Percentiles rank a stretch among this genome's conserved stretches.
phyloP scores from a whole-genome alignment of 2,888 invertebrate genomes.

The Parnassius smintheus region DNA sequence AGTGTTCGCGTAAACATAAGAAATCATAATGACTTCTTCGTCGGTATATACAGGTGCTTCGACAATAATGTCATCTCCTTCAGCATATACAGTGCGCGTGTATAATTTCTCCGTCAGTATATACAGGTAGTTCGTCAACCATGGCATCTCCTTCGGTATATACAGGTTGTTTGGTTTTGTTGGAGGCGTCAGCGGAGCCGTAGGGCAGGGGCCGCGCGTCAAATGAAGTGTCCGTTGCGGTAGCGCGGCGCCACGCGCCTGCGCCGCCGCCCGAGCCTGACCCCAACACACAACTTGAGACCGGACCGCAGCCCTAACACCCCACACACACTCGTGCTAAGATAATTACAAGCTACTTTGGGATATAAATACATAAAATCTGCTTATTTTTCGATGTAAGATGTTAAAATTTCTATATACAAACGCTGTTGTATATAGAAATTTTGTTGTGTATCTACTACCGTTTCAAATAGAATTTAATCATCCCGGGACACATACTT shows the following conservation, averaged over 20 bases:
- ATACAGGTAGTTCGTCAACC: background rate
- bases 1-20: too few species aligned
- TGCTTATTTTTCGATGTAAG: too few species aligned
- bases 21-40: too few species aligned
- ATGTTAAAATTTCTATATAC: too few species aligned
- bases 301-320: slow-evolving; percentile 6
- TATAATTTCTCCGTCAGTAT: background rate
- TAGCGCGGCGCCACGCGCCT: slow-evolving; percentile 23
- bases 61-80: too few species aligned
- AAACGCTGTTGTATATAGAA: too few species aligned
- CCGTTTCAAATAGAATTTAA: too few species aligned
- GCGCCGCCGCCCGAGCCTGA: slow-evolving; percentile 25
- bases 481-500: too few species aligned
- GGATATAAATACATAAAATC: too few species aligned
- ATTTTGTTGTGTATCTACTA: too few species aligned
- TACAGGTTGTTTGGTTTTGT: background rate
- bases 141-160: background rate
- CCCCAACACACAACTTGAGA: slow-evolving; percentile 25
- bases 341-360: slow-evolving; percentile 20
- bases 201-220: slow-evolving; percentile 8
- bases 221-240: slow-evolving; percentile 24
- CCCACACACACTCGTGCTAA: slow-evolving; percentile 13
- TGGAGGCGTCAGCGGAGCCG: slow-evolving; percentile 3
- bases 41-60: too few species aligned
- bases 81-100: too few species aligned